Base-by-base conservation (phyloP, 2,888 invertebrate species). In the Callyntrura sp. region DNA sequence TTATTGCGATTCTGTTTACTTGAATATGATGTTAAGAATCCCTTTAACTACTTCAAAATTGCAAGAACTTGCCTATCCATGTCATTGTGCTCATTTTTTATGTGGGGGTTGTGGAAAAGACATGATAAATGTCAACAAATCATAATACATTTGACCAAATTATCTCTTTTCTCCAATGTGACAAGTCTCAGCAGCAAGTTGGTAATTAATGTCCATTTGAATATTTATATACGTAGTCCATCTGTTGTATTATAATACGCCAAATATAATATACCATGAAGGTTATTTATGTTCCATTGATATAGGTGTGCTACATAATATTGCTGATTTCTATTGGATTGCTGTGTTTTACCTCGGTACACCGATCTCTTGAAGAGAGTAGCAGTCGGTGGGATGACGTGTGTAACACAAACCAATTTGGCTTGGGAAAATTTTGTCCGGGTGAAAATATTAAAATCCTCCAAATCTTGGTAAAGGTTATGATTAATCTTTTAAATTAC, bases 41-140 rank as follows among this genome's bases (percentile, higher is more conserved):
- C 84, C 12, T 17, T 84, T 9, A 84, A 84, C 14, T 84, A 70
- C 45, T 84, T 84, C 57, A 84, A 25, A 70, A 28, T 84, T 35
- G 84, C 84, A 28, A 48, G 84, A 28, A 70, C 70, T 23, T n/a
- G 25, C 1, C 43, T 84, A 17, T 70, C 84, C 0, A n/a, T 35
- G 14, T 5, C 84, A 11, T 17, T 62, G 0, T 84, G 70, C 14
- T n/a, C 55, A 6, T 84, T 70, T 23, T 84, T 84, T 70, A 8
- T 84, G 0, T 84, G 68, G 70, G 55, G 70, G 11, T 14, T 84
- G 25, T 84, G 84, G 84, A 84, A 14, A 35, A 51, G 84, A n/a
- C 28, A 70, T 51, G 0, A 14, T 12, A 35, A 11, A 12, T 70
- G 68, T 8, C 43, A 70, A 23, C 12, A 55, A 14, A 23, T 84